Evolutionary conservation across 2,797 vertebrate genomes (phyloP).

Genomic region (Cuniculus paca): DNA sequence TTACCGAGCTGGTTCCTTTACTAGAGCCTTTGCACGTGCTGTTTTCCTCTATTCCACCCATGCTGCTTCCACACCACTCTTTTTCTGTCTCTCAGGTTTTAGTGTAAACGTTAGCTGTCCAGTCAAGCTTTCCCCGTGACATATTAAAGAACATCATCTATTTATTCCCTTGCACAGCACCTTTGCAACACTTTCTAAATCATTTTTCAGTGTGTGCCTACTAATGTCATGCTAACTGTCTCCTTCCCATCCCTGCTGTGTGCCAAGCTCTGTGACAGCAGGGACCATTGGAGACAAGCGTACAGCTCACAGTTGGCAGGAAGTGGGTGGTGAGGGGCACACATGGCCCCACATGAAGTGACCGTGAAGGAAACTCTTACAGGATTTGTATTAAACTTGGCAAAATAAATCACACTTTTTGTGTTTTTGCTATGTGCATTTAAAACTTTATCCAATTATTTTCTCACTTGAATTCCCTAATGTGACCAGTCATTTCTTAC

Average conservation of each 20-base stretch:
- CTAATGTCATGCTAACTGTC: not conserved
- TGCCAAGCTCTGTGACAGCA: not conserved
- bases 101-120: not conserved
- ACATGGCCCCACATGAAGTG: not conserved
- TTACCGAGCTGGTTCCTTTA: not conserved
- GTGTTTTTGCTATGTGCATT: not conserved
- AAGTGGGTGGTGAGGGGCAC: not conserved
- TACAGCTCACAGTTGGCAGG: not conserved
- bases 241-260: not conserved
- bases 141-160: not conserved
- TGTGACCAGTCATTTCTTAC: not conserved
- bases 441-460: constrained; percentile 48
- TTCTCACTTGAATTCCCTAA: constrained; percentile 35
- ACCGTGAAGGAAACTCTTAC: not conserved
- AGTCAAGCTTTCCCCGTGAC: not conserved
- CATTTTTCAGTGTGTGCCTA: not conserved
- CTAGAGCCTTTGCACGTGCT: not conserved
- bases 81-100: not conserved
- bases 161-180: not conserved
- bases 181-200: not conserved
- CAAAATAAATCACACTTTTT: not conserved
- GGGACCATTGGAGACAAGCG: not conserved
- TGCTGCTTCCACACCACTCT: not conserved
- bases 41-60: not conserved
- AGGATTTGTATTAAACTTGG: not conserved